Base-by-base conservation (phyloP, 2,113 vertebrate species). In the Microtus montanus region DNA sequence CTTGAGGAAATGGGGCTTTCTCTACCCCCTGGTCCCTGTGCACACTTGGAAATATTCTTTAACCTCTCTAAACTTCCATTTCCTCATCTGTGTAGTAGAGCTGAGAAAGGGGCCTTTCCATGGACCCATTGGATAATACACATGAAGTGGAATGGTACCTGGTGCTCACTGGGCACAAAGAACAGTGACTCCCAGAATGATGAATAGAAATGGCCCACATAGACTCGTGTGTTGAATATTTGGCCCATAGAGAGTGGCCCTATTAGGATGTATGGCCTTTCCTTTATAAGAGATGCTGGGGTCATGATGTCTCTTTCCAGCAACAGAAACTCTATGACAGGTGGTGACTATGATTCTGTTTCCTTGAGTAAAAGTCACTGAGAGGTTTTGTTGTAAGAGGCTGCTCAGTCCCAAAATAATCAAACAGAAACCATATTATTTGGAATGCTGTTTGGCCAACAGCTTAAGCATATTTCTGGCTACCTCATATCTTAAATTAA, bases 341-440 rank as follows among this genome's bases (percentile, higher is more conserved):
- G 15, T n/a, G 17, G 44, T 0, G 0, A 61, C 28, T 38, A 44
- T 11, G 8, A 30, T 20, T 24, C 5, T 70, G 15, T 78, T 93
- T 93, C 47, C 87, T 54, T 78, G 14, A 92, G 61, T 28, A 47
- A 80, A 97, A 20, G 49, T 93, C 28, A 82, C 61, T 35, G 77
- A 68, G 5, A 71, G 35, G 3, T 58, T 58, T 20, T 58, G 58
- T 58, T 58, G 19, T 58, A 58, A 20, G 58, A 58, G 54, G 19
- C 6, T 2, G 0, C 58, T 58, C 58, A 58, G 19, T 7, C 5
- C 58, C 58, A 2, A 58, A 20, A 58, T 58, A 20, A 20, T 58
- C 58, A 58, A 7, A 58, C 58, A 58, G 58, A 58, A 58, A 58
- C 19, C 19, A 58, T 20, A 58, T 58, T 58, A 58, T 58, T 58